Conservation (phyloP, 2,888 invertebrate species). For the Drosophila limbata region DNA sequence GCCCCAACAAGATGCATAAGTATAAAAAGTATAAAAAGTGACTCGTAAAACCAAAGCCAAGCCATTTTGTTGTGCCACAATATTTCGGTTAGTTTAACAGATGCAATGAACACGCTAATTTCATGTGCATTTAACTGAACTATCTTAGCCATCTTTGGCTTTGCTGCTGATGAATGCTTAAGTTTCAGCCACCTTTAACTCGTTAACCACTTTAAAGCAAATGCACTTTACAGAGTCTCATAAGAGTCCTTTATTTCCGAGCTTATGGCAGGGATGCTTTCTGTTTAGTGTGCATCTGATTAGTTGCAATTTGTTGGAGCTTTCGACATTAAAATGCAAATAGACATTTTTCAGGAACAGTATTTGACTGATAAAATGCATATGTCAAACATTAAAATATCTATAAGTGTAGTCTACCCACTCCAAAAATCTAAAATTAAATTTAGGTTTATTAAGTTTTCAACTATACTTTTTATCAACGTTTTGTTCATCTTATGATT, state of each 20-base stretch:
- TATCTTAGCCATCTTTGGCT: background rate
- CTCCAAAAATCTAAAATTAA: no score
- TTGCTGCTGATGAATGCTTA: background rate
- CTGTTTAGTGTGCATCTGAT: slow-evolving; percentile 2
- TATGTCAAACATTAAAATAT: no score
- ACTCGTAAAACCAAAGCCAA: slow-evolving; percentile 29
- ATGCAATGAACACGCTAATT: slow-evolving; percentile 31
- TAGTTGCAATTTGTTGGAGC: background rate
- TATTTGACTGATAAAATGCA: no score
- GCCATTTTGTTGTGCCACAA: slow-evolving; percentile 12
- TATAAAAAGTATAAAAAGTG: slow-evolving; percentile 2
- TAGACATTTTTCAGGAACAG: no score
- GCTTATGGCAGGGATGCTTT: background rate
- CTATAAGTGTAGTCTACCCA: no score
- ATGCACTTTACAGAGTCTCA: slow-evolving; percentile 1
- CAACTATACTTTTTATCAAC: no score
- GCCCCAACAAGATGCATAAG: slow-evolving; percentile 4
- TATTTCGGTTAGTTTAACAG: slow-evolving; percentile 24
- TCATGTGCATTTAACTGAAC: slow-evolving; percentile 5
- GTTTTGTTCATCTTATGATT: background rate
- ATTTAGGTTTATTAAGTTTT: no score
- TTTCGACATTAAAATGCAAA: background rate
- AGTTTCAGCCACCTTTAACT: background rate
- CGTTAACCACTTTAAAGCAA: slow-evolving; percentile 1
- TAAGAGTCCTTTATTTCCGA: background rate